These are phyloP conservation scores for Flexamia atlantica DNA, from an alignment of 2,888 invertebrate species.

Conservation along the genomic window DNA sequence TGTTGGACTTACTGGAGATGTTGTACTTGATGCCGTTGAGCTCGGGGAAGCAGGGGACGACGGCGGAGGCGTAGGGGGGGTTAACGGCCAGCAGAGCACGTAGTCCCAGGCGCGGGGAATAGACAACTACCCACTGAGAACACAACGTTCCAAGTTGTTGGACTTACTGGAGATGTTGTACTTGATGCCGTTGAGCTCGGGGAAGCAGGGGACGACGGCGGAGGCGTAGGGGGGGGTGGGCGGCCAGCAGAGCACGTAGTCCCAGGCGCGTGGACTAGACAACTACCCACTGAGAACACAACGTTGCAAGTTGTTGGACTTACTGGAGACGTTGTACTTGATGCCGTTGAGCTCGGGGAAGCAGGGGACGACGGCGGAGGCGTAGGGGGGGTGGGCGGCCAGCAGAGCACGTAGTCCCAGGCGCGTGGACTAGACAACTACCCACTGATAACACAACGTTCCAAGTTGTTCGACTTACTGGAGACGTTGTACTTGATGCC, in stretches of 20 bases:
- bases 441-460: too few relatives aligned
- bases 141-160: too few relatives aligned
- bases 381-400: slow-evolving; percentile 65
- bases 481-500: slow-evolving; percentile 67
- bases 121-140: too few relatives aligned
- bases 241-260: slow-evolving; percentile 67
- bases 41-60: slow-evolving; percentile 67
- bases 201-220: slow-evolving; percentile 65
- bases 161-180: slow-evolving; percentile 67
- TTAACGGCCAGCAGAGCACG: slow-evolving; percentile 67
- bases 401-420: slow-evolving; percentile 67
- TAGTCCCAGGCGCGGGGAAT: slow-evolving; percentile 65
- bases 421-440: slow-evolving; percentile 63
- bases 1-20: slow-evolving; percentile 64
- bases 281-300: too few relatives aligned
- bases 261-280: slow-evolving; percentile 66
- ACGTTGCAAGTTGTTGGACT: too few relatives aligned
- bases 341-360: slow-evolving; percentile 67
- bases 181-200: slow-evolving; percentile 66
- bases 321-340: slow-evolving; percentile 66
- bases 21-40: slow-evolving; percentile 67
- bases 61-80: slow-evolving; percentile 52
- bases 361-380: slow-evolving; percentile 62
- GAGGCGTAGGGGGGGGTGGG: slow-evolving; percentile 62
- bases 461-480: too few relatives aligned